A percentile compares a stretch with the other conserved stretches of the same genome.
Evolutionary conservation across 1,140 invertebrate species (phyloP).

Genomic region (Matsumurasca onukii): DNA sequence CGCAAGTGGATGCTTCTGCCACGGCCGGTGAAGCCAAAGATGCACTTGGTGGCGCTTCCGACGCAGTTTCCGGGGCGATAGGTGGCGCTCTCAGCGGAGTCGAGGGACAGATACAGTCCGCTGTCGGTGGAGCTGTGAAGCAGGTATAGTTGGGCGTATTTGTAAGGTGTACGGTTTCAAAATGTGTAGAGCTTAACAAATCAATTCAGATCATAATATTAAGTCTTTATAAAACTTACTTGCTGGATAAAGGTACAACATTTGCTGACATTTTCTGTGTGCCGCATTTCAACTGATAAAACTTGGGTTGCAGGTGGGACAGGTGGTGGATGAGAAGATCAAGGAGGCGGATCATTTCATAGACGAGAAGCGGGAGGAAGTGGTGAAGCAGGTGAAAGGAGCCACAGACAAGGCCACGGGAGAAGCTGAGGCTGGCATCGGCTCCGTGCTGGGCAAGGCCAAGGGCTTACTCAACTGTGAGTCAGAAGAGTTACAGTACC

Average conservation of each 20-base stretch:
- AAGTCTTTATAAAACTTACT: too few relatives aligned
- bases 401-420: conserved; percentile 33
- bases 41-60: neutral
- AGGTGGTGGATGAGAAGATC: conserved; percentile 43
- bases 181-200: too few relatives aligned
- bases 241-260: too few relatives aligned
- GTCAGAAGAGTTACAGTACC: too few relatives aligned
- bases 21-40: too few relatives aligned
- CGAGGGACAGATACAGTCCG: conserved; percentile 39
- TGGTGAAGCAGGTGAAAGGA: conserved; percentile 38
- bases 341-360: conserved; percentile 44
- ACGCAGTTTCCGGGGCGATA: conserved; percentile 11
- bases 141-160: conserved; percentile 36
- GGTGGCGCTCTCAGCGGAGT: conserved; percentile 32
- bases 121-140: conserved; percentile 36
- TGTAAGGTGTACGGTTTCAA: too few relatives aligned
- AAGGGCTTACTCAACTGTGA: conserved; percentile 45
- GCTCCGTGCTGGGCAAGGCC: conserved; percentile 43
- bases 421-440: conserved; percentile 32
- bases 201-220: too few relatives aligned
- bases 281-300: too few relatives aligned
- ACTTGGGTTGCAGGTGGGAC: conserved; percentile 39
- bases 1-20: too few relatives aligned
- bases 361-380: conserved; percentile 44
- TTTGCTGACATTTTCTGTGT: too few relatives aligned